Conservation (phyloP, 2,113 vertebrate species). For the Chinchilla lanigera region DNA sequence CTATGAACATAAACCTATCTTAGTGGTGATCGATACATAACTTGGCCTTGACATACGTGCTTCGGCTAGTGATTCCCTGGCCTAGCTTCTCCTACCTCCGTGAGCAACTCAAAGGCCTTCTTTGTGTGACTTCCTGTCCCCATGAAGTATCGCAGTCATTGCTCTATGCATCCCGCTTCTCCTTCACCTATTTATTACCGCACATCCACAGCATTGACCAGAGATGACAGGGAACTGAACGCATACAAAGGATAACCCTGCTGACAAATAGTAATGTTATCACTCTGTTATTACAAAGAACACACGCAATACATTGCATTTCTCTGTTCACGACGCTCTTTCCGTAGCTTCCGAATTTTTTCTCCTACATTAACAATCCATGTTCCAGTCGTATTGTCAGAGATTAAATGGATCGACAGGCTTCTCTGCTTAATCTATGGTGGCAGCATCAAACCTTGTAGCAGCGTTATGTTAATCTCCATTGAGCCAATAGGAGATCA, state of each 20-base stretch:
- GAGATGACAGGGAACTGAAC: background rate
- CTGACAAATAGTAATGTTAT: background rate
- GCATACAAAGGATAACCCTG: background rate
- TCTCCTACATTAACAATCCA: background rate
- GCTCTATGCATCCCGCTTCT: background rate
- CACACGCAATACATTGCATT: background rate
- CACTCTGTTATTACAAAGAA: background rate
- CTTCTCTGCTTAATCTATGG: background rate
- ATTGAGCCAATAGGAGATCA: background rate
- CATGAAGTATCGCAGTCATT: background rate
- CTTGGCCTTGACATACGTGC: background rate
- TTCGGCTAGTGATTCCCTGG: background rate
- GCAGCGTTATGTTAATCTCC: background rate
- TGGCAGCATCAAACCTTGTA: background rate
- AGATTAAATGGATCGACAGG: background rate
- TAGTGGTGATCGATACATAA: background rate
- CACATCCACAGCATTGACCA: background rate
- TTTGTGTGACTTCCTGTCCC: background rate
- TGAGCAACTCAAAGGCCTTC: background rate
- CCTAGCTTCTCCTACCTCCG: background rate
- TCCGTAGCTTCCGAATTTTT: background rate
- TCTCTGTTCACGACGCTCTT: background rate
- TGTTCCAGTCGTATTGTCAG: background rate
- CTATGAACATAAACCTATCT: background rate
- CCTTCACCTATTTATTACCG: background rate